Evolutionary conservation across 2,888 invertebrate species (phyloP).

Genomic region (Fragum fragum): DNA sequence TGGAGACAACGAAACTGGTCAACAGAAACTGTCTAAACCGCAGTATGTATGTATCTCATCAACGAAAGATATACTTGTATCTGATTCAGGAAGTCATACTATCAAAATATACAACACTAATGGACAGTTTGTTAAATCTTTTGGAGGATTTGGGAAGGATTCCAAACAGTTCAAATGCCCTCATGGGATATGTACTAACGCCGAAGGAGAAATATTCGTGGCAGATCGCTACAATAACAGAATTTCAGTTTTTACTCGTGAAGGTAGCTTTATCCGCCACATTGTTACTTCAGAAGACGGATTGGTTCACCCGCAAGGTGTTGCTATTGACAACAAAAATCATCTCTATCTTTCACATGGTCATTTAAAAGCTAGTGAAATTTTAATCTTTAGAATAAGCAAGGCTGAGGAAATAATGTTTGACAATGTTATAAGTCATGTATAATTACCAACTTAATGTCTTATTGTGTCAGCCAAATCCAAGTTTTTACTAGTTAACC

Average conservation of each 20-base stretch:
- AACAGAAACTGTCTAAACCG: conserved; percentile 87
- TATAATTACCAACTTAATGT: too few species aligned
- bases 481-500: too few species aligned
- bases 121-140: conserved; percentile 86
- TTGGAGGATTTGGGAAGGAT: conserved; percentile 87
- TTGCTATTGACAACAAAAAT: conserved; percentile 66
- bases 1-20: conserved; percentile 84
- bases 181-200: conserved; percentile 87
- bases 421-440: neutral
- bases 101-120: conserved; percentile 87
- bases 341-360: conserved; percentile 73
- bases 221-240: conserved; percentile 88
- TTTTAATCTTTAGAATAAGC: conserved; percentile 63
- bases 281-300: conserved; percentile 73
- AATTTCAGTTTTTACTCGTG: conserved; percentile 74
- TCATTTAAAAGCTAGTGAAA: conserved; percentile 73
- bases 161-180: conserved; percentile 88
- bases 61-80: conserved; percentile 86
- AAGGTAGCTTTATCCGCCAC: conserved; percentile 78
- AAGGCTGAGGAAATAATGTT: neutral
- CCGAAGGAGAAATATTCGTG: conserved; percentile 87
- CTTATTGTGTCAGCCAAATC: too few species aligned
- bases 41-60: conserved; percentile 87
- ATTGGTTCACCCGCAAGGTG: conserved; percentile 73
- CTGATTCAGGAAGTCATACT: conserved; percentile 88